Evolutionary conservation across 2,888 invertebrate genomes (phyloP).

Genomic region (Drosophila subquinaria): DNA sequence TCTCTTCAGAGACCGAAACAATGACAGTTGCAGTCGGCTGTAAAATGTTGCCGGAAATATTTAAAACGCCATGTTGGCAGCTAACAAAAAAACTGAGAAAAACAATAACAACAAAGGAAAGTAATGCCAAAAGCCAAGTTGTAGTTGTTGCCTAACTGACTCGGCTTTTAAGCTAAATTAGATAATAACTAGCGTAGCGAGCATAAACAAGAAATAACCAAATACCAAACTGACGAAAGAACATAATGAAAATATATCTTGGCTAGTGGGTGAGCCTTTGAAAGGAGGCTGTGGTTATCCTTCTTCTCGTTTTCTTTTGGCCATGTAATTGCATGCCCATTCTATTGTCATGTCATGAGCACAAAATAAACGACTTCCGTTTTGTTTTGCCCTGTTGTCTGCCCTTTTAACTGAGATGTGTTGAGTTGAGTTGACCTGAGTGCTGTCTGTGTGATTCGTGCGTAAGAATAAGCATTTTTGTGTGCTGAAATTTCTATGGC

Average conservation of each 20-base stretch:
- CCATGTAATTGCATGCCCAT: conserved; percentile 58
- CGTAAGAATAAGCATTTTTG: conserved; percentile 33
- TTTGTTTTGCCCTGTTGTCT: conserved; percentile 14
- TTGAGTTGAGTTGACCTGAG: neutral
- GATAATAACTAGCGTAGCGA: conserved; percentile 56
- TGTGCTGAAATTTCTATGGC: conserved; percentile 20
- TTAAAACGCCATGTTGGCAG: conserved; percentile 51
- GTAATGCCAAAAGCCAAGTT: conserved; percentile 26
- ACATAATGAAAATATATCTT: conserved; percentile 37
- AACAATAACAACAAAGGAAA: conserved; percentile 12
- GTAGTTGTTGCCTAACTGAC: conserved; percentile 19
- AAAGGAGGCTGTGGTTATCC: conserved; percentile 1
- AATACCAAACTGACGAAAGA: conserved; percentile 41
- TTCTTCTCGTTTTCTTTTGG: conserved; percentile 1
- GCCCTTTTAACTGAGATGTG: conserved; percentile 12
- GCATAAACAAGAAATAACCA: conserved; percentile 35
- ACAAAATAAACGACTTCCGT: conserved; percentile 67
- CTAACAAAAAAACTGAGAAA: conserved; percentile 12
- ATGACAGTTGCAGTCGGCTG: conserved; percentile 62
- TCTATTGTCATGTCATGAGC: conserved; percentile 61
- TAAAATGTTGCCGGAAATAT: conserved; percentile 72
- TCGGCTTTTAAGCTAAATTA: conserved; percentile 62
- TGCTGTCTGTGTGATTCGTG: conserved; percentile 22
- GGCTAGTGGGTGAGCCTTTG: conserved; percentile 7
- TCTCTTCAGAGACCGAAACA: conserved; percentile 52